Evolutionary conservation across 2,888 invertebrate genomes (phyloP).

Genomic region (Amblyjoppa proteus): DNA sequence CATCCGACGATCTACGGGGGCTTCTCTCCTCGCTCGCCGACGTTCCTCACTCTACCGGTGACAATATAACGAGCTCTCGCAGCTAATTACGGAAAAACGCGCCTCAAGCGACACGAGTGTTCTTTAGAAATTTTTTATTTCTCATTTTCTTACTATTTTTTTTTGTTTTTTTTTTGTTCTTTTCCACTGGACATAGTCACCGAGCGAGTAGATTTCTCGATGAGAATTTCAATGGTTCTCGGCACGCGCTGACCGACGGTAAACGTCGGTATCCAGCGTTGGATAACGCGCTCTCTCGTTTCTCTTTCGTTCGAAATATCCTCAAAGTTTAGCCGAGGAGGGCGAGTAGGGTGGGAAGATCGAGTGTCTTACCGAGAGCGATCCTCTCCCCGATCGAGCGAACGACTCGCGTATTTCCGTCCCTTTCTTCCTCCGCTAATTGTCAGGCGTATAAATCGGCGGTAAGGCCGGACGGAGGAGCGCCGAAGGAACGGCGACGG

Average conservation of each 20-base stretch:
- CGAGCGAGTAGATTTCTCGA: constrained; percentile 10
- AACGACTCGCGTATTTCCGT: constrained; percentile 56
- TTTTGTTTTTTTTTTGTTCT: constrained; percentile 23
- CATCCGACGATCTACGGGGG: constrained; percentile 4
- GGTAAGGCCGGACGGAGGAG: constrained; percentile 55
- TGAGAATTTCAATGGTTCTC: constrained; percentile 39
- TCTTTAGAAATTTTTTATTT: constrained; percentile 9
- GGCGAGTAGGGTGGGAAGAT: background rate
- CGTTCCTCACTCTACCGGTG: constrained; percentile 35
- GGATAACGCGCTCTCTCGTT: background rate
- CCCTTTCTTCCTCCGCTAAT: constrained; percentile 73
- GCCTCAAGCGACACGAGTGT: constrained; percentile 8
- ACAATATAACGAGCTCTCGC: constrained; percentile 49
- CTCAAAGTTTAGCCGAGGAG: background rate
- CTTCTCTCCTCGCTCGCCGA: constrained; percentile 23
- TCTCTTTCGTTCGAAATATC: constrained; percentile 46
- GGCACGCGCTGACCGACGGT: constrained; percentile 48
- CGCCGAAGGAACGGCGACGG: constrained; percentile 25
- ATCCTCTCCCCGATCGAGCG: constrained; percentile 39
- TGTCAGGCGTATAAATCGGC: constrained; percentile 81
- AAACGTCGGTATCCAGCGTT: constrained; percentile 30
- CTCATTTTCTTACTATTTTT: background rate
- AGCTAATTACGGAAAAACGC: constrained; percentile 35
- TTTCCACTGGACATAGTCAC: background rate
- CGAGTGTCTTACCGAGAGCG: constrained; percentile 41